Evolutionary conservation across 2,888 invertebrate species (phyloP), one percentile per base, ranked within the genome.

Genomic region (Rhamnusium bicolor): DNA sequence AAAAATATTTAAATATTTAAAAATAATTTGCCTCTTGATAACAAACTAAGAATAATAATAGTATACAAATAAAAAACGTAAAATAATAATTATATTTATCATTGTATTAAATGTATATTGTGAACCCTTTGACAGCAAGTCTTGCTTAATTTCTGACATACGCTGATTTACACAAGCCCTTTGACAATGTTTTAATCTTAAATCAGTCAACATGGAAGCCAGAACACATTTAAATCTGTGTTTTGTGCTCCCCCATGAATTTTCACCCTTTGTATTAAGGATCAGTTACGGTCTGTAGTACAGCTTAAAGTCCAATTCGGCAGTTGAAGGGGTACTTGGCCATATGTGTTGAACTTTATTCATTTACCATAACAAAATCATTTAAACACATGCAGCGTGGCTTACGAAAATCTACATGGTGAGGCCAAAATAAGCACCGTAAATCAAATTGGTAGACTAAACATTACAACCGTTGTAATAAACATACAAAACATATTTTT

Each of bases 331-430:
- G 47, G 27, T 51, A 18, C 65, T 65, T 49, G 29, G 49, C 27
- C 65, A 65, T 65, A 65, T 51, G 65, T 29, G 27, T 53, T 14
- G 24, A 49, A 47, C 14, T 49, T 63, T 19, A 46, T 63, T 54
- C 54, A 19, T 40, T 40, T 40, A n/a, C 40, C 40, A 40, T n/a
- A 40, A n/a, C n/a, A 40, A n/a, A 40, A 40, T 18, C 58, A 18
- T 58, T 58, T 58, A 58, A 32, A n/a, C n/a, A n/a, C n/a, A n/a
- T 58, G 27, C 27, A 27, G 10, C 27, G 24, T 6, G 24, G 6
- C 24, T 24, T 24, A 24, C 24, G 2, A 6, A 24, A 24, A 4
- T 24, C 24, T n/a, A n/a, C n/a, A n/a, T n/a, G n/a, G n/a, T n/a
- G n/a, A n/a, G n/a, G n/a, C n/a, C n/a, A n/a, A n/a, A n/a, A n/a